Evolutionary conservation across 2,797 vertebrate species (phyloP).

Genomic region (Argyrosomus regius): DNA sequence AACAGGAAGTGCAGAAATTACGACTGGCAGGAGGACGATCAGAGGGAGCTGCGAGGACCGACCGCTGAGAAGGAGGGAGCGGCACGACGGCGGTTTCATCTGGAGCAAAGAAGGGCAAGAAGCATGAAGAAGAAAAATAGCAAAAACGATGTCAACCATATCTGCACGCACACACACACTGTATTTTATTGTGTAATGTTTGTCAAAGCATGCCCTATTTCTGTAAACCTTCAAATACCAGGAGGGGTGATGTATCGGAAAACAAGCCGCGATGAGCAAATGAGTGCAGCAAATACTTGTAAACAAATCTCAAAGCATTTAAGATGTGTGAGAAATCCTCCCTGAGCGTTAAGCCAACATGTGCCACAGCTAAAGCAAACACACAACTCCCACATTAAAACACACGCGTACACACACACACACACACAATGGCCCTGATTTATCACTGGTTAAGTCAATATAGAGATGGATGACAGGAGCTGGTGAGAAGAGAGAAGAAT

Average conservation of each 20-base stretch:
- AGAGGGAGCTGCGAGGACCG: constrained; percentile 30
- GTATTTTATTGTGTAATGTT: constrained; percentile 18
- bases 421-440: constrained; percentile 38
- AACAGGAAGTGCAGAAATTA: constrained; percentile 67
- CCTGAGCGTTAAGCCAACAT: constrained; percentile 53
- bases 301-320: constrained; percentile 60
- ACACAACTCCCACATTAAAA: constrained; percentile 33
- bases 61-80: constrained; percentile 36
- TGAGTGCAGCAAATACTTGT: constrained; percentile 39
- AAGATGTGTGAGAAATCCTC: constrained; percentile 53
- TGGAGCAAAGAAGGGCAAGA: constrained; percentile 9
- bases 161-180: background rate
- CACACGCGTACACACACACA: background rate
- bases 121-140: constrained; percentile 39
- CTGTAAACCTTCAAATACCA: constrained; percentile 5
- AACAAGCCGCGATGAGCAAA: constrained; percentile 43
- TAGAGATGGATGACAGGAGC: constrained; percentile 60
- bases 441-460: constrained; percentile 67
- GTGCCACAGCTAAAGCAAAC: constrained; percentile 58
- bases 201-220: constrained; percentile 44
- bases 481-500: constrained; percentile 49
- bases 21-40: constrained; percentile 53
- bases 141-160: constrained; percentile 20
- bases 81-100: constrained; percentile 31
- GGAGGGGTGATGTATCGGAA: constrained; percentile 21